Conservation (phyloP, 2,797 vertebrate genomes). For the Cossypha dichroa region DNA sequence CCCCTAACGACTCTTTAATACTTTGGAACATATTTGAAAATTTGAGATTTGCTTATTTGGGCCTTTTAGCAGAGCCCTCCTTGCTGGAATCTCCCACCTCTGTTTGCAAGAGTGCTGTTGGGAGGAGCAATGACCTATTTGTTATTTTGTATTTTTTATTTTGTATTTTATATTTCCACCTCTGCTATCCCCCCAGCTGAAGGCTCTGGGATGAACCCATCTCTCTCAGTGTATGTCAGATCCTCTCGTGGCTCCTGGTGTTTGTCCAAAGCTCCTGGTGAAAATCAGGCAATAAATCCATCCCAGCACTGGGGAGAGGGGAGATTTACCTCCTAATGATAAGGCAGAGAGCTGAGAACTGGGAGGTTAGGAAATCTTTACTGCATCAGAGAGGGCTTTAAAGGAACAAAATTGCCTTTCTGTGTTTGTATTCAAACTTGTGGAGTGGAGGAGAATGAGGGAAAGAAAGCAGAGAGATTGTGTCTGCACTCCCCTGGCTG, state of each 20-base stretch:
- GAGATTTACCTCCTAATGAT: not conserved
- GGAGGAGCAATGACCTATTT: not conserved
- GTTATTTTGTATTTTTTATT: not conserved
- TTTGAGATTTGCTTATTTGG: not conserved
- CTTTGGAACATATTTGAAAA: not conserved
- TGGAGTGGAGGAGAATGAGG: rapidly evolving
- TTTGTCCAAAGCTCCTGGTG: not conserved
- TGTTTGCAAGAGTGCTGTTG: not conserved
- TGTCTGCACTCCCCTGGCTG: not conserved
- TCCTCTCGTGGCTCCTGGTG: not conserved
- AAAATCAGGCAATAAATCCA: slow-evolving; percentile 4
- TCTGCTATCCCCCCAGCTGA: not conserved
- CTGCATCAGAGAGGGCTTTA: not conserved
- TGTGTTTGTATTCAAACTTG: not conserved
- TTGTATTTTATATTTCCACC: not conserved
- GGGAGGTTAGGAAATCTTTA: not conserved
- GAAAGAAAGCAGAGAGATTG: not conserved
- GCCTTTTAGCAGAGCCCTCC: not conserved
- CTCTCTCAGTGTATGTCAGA: not conserved
- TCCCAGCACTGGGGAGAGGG: not conserved
- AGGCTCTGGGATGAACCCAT: not conserved
- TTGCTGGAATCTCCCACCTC: not conserved
- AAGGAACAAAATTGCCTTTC: not conserved
- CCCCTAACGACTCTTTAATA: not conserved
- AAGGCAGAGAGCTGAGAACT: not conserved